A percentile compares a stretch with the other conserved stretches of the same genome.
These are phyloP conservation scores for Mongoloraphidia duomilia DNA, from an alignment of 2,888 invertebrate species.

Conservation along the genomic window DNA sequence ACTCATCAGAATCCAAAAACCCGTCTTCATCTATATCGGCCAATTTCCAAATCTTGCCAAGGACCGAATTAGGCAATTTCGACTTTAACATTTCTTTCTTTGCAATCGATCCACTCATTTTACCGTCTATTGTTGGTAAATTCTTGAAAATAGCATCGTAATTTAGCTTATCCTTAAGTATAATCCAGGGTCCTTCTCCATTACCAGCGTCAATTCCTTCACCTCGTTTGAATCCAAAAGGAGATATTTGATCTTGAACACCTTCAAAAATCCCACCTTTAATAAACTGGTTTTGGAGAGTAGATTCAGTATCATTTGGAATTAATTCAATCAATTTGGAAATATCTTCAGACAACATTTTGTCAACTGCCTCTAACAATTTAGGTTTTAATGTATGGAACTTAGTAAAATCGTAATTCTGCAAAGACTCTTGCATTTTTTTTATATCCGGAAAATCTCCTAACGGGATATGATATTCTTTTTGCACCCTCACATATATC, in stretches of 20 bases:
- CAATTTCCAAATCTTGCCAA: conserved; percentile 95
- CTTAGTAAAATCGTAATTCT: conserved; percentile 83
- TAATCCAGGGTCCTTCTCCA: conserved; percentile 94
- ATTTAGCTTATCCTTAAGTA: conserved; percentile 69
- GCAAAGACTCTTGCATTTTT: conserved; percentile 79
- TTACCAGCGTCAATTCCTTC: conserved; percentile 64
- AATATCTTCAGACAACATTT: conserved; percentile 90
- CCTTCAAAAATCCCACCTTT: conserved; percentile 89
- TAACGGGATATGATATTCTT: conserved; percentile 85
- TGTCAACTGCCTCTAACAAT: conserved; percentile 81
- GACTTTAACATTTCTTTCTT: conserved; percentile 94
- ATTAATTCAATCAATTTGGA: conserved; percentile 91
- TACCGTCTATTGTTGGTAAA: conserved; percentile 77
- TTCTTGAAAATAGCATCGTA: conserved; percentile 71
- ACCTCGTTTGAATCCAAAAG: conserved; percentile 84
- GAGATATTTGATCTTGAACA: conserved; percentile 67
- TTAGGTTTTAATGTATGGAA: conserved; percentile 83
- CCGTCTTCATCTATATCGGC: conserved; percentile 92
- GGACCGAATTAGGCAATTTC: conserved; percentile 88
- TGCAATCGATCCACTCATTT: conserved; percentile 79
- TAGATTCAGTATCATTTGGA: conserved; percentile 35
- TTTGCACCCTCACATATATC: conserved; percentile 75
- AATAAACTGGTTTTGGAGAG: conserved; percentile 21
- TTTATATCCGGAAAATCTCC: conserved; percentile 95
- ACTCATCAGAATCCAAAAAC: conserved; percentile 86